Evolutionary conservation across 2,888 invertebrate genomes (phyloP), one percentile per base, ranked within the genome.

Genomic region (Ornithoptera priamus): DNA sequence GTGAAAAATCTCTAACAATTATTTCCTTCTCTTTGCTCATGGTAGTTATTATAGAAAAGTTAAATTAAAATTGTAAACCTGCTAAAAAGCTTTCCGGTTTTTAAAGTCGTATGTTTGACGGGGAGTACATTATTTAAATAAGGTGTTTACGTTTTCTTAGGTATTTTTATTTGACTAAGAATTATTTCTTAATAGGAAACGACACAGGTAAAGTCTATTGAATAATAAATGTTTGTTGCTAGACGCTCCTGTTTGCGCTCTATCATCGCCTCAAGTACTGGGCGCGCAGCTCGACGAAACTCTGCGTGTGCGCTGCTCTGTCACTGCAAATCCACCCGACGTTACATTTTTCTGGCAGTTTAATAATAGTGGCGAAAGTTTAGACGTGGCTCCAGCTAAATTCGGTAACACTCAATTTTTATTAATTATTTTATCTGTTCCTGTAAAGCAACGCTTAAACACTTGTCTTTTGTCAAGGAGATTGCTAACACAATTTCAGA

Each of bases 321-420:
- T 97, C 71, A 96, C 97, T 42, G 97, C 97, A 46, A 97, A 97
- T 88, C 97, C 97, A 0, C 95, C 95, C 72, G 96, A 96, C 80
- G 96, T 97, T 75, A 95, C 94, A 69, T 97, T 97, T 87, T 94
- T 96, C 78, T 97, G 97, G 97, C 96, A 97, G 81, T 97, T 97
- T 88, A 97, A 97, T 85, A 97, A 97, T 84, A 97, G 97, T 78
- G 97, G 97, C 18, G 97, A 97, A 82, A 96, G 96, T 81, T 95
- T 97, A 75, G 96, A 97, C 79, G 96, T 96, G 1, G 94, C 96
- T 5, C 95, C 96, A 4, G 94, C 90, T 1, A 93, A 93, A 78
- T 93, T 87, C 76, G 92, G 92, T 93, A 56, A 60, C 20, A 12
- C n/a, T 53, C 18, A 53, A 53, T 18, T n/a, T 53, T 18, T 53